Evolutionary conservation across 2,113 vertebrate genomes (phyloP).

Genomic region (Tetrax tetrax): DNA sequence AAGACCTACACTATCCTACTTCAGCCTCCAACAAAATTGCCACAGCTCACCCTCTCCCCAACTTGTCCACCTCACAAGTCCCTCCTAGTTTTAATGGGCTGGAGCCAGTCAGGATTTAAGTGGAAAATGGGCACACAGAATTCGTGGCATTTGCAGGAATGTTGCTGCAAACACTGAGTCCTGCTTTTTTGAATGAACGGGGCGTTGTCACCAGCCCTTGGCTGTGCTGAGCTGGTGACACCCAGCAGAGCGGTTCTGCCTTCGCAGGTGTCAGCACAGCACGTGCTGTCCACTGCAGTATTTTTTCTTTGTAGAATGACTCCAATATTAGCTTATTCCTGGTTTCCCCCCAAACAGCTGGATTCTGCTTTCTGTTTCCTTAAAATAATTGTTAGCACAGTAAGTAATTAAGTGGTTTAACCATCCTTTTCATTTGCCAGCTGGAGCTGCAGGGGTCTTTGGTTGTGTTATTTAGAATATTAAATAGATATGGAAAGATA

Average conservation of each 20-base stretch:
- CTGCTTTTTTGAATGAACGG: background rate
- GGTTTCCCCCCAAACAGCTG: background rate
- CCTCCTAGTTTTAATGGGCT: background rate
- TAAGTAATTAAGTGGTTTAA: slow-evolving; percentile 31
- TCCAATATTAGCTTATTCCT: background rate
- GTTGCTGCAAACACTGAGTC: background rate
- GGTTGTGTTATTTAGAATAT: background rate
- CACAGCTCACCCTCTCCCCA: background rate
- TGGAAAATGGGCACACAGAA: background rate
- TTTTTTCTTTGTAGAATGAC: background rate
- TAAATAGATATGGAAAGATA: slow-evolving; percentile 32
- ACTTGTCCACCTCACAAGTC: background rate
- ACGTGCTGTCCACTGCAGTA: background rate
- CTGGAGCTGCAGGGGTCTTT: slow-evolving; percentile 17
- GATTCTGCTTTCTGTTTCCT: background rate
- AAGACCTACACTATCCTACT: background rate
- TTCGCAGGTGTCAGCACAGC: background rate
- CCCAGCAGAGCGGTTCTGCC: background rate
- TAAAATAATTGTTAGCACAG: background rate
- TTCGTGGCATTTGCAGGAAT: background rate
- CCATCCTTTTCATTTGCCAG: slow-evolving; percentile 6
- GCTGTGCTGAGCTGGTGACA: background rate
- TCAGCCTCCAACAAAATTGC: background rate
- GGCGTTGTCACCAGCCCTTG: background rate
- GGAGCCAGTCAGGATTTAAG: background rate